Percentiles rank a stretch among this genome's conserved stretches.
phyloP scores from a whole-genome alignment of 1,140 invertebrate genomes.

The Aphelenchoides besseyi region DNA sequence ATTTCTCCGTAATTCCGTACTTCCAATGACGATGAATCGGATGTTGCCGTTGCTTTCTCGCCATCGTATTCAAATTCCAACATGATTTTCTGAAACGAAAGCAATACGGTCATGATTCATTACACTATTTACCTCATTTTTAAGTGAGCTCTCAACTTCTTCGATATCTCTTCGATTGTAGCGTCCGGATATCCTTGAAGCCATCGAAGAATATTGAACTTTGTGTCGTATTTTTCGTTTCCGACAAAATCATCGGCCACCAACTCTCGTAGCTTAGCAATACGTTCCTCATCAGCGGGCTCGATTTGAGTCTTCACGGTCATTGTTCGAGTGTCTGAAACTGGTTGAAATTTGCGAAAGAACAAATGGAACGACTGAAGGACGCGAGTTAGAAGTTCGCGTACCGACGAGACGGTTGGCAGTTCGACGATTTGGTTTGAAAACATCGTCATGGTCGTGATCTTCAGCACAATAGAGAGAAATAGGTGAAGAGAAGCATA shows the following conservation, averaged over 20 bases:
- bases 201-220: slow-evolving; percentile 54
- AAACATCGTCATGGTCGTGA: too few relatives aligned
- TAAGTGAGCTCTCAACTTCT: slow-evolving; percentile 43
- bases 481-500: too few relatives aligned
- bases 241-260: slow-evolving; percentile 44
- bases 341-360: too few relatives aligned
- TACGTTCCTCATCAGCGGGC: neutral
- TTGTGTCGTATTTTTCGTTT: slow-evolving; percentile 49
- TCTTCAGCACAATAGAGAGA: too few relatives aligned
- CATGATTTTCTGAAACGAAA: slow-evolving; percentile 35
- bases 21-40: slow-evolving; percentile 53
- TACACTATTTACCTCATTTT: slow-evolving; percentile 34
- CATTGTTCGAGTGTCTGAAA: slow-evolving; percentile 4
- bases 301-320: slow-evolving; percentile 17
- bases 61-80: slow-evolving; percentile 50
- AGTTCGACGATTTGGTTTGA: too few relatives aligned
- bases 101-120: neutral
- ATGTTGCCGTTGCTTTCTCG: slow-evolving; percentile 38
- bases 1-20: slow-evolving; percentile 51
- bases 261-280: slow-evolving; percentile 33
- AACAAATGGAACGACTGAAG: too few relatives aligned
- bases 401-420: too few relatives aligned
- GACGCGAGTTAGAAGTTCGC: too few relatives aligned
- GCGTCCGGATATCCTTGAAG: slow-evolving; percentile 40
- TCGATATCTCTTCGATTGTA: slow-evolving; percentile 33